A percentile compares a stretch with the other conserved stretches of the same genome.
Conservation (phyloP, 2,888 invertebrate genomes). For the Lasioglossum oenotherae region DNA sequence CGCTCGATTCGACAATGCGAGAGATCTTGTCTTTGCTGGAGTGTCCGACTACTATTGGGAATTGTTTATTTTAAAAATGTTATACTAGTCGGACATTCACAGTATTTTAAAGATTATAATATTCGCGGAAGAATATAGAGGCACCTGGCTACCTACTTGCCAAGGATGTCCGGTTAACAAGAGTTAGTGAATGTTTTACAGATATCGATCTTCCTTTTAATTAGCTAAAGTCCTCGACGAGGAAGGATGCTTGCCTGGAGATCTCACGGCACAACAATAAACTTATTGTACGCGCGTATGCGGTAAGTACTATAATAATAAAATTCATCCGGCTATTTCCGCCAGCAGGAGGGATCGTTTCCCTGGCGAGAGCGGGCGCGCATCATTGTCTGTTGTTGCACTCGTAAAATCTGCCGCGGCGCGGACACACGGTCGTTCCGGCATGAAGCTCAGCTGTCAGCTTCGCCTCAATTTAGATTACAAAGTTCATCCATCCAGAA, state of each 20-base stretch:
- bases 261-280: background rate
- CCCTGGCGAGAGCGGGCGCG: background rate
- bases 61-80: no score
- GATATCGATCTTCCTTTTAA: background rate
- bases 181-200: background rate
- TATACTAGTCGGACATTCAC: no score
- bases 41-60: no score
- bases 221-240: background rate
- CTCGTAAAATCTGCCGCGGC: background rate
- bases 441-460: background rate
- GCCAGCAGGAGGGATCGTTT: background rate
- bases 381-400: background rate
- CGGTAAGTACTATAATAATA: background rate
- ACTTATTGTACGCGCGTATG: background rate
- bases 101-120: background rate
- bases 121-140: background rate
- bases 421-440: background rate
- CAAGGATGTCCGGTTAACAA: background rate
- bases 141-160: background rate
- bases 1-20: background rate
- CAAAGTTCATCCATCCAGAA: background rate
- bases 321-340: constrained; percentile 2
- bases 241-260: background rate
- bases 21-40: background rate
- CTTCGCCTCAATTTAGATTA: constrained; percentile 4